phyloP scores from a whole-genome alignment of 2,113 vertebrate species.

The Salvator merianae region DNA sequence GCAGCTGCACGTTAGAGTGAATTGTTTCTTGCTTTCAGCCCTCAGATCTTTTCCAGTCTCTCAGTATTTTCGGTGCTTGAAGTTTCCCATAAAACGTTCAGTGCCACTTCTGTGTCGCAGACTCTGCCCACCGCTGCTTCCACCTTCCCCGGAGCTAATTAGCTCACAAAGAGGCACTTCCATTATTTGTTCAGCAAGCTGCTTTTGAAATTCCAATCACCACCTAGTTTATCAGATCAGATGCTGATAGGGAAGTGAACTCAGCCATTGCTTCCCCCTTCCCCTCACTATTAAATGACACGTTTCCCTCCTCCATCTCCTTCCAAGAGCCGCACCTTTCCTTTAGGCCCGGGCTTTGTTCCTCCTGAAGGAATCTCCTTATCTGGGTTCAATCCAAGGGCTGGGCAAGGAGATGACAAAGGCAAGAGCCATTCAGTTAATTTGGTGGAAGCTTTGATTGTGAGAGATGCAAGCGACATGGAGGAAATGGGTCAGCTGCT shows the following conservation, averaged over 20 bases:
- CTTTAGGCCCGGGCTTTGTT: constrained; percentile 41
- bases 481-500: not conserved
- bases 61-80: not conserved
- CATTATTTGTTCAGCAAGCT: constrained; percentile 20
- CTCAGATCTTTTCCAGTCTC: too few relatives aligned
- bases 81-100: not conserved
- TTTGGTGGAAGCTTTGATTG: not conserved
- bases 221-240: rapidly evolving
- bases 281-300: not conserved
- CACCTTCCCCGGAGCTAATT: rapidly evolving
- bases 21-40: not conserved
- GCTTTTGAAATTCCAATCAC: constrained; percentile 22
- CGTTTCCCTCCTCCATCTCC: constrained; percentile 21
- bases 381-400: constrained; percentile 51
- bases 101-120: not conserved
- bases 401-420: constrained; percentile 41
- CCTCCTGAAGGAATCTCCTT: constrained; percentile 56
- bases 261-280: constrained; percentile 5
- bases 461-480: not conserved
- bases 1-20: not conserved
- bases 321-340: constrained; percentile 53
- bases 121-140: not conserved
- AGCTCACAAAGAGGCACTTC: not conserved
- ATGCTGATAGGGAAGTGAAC: rapidly evolving
- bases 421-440: constrained; percentile 14